Base-by-base conservation (phyloP, 2,888 invertebrate genomes). In the Lochmaea crataegi region DNA sequence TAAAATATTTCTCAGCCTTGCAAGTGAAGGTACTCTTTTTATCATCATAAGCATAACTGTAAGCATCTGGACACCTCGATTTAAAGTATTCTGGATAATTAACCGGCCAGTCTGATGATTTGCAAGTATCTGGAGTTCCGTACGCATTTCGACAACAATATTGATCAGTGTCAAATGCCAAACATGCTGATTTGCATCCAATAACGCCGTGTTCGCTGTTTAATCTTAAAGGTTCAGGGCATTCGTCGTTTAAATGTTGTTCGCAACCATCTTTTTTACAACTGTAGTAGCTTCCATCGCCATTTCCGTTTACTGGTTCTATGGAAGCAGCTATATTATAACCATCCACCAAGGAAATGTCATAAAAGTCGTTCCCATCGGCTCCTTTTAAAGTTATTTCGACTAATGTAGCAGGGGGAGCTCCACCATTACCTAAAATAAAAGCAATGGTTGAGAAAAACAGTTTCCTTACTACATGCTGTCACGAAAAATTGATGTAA, bases 31-130 rank as follows among this genome's bases (percentile, higher is more conserved):
- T 87, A 78, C 88, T 88, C 66, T 87, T 86, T 48, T 83, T 78
- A 76, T 89, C 89, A 82, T 90, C 90, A 77, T 89, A 89, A 16
- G 89, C 88, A 77, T 89, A 89, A 72, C 88, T 88, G 83, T 89
- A 89, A 11, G 89, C 89, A 70, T 87, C 86, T 2, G 89, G 89
- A 78, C 90, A 90, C 12, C 84, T 82, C 0, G 80, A 74, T 78
- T 89, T 89, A 83, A 89, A 88, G 68, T 84, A 85, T 68, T 56
- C 73, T 0, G 88, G 86, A 77, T 87, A 88, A 71, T 87, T 77
- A 53, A 79, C 76, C 0, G 85, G 82, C 86, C 86, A 85, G 0
- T 22, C 45, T 4, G 26, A 56, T n/a, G 18, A 14, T 48, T 84
- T 82, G 79, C 89, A 89, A 5, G 85, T 87, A 58, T 86, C 81